A percentile compares a stretch with the other conserved stretches of the same genome.
These are phyloP conservation scores for Apomyelois bistriatella DNA, from an alignment of 2,888 invertebrate genomes.

Conservation along the genomic window DNA sequence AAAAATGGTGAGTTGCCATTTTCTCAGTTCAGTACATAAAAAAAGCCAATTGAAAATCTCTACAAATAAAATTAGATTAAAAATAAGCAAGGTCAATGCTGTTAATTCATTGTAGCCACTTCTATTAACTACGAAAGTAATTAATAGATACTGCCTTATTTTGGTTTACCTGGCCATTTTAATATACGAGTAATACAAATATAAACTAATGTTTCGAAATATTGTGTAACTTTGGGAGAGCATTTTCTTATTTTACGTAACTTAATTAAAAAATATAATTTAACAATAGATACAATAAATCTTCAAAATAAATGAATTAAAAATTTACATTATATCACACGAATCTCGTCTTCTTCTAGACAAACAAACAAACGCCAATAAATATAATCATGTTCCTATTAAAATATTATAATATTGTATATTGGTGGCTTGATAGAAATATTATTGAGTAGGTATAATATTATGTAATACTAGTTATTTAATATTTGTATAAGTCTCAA, in stretches of 20 bases:
- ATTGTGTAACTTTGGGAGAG: conserved; percentile 65
- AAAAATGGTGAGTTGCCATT: too few relatives aligned
- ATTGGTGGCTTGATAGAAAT: conserved; percentile 35
- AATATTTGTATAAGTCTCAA: background rate
- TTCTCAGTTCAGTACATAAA: too few relatives aligned
- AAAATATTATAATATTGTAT: conserved; percentile 21
- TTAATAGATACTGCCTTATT: too few relatives aligned
- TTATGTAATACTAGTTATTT: background rate
- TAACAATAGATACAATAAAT: conserved; percentile 43
- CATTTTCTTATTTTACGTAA: conserved; percentile 13
- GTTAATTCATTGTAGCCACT: too few relatives aligned
- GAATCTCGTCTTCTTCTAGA: conserved; percentile 46
- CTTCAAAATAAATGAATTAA: conserved; percentile 47
- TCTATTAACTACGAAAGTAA: too few relatives aligned
- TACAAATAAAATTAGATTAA: too few relatives aligned
- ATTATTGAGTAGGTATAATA: background rate
- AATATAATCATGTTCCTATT: conserved; percentile 34
- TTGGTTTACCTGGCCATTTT: too few relatives aligned
- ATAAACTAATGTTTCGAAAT: background rate
- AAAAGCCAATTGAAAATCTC: too few relatives aligned
- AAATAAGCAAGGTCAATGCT: too few relatives aligned
- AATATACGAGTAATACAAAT: too few relatives aligned
- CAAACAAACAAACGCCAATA: conserved; percentile 48
- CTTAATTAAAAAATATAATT: conserved; percentile 34
- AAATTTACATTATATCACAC: conserved; percentile 75